Evolutionary conservation across 2,888 invertebrate species (phyloP).

Genomic region (Pegoplata infirma): DNA sequence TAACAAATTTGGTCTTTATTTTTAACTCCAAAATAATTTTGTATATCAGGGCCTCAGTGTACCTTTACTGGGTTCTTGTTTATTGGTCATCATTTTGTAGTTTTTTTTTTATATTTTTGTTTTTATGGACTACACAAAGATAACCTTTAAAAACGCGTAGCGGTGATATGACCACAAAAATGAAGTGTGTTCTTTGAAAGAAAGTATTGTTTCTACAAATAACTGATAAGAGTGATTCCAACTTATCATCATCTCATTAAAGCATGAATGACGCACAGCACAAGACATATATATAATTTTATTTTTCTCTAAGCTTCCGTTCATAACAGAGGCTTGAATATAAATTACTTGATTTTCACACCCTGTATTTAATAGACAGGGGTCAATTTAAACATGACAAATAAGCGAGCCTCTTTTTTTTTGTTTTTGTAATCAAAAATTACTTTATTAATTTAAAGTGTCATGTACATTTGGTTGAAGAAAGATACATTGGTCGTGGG

Average conservation of each 20-base stretch:
- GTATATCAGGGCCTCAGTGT: neutral
- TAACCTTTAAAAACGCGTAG: conserved; percentile 39
- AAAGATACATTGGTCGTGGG: no score
- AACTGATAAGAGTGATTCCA: conserved; percentile 28
- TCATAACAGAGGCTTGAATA: neutral
- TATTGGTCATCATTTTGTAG: conserved; percentile 31
- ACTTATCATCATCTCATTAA: conserved; percentile 8
- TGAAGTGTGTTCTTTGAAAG: neutral
- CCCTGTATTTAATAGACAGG: neutral
- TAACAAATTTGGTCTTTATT: no score
- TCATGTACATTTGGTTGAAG: no score
- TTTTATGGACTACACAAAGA: neutral
- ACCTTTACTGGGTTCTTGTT: neutral
- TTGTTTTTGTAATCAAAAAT: neutral
- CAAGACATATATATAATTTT: conserved; percentile 5
- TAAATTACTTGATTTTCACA: conserved; percentile 2
- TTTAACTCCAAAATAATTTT: neutral
- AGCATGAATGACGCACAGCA: conserved; percentile 15
- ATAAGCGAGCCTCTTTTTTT: conserved; percentile 20
- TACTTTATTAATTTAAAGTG: neutral
- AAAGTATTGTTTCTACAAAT: conserved; percentile 29
- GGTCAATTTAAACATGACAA: neutral
- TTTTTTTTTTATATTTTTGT: conserved; percentile 7
- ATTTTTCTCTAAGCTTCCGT: neutral
- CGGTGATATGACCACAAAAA: conserved; percentile 10